Percentiles rank a stretch among this genome's conserved stretches.
Conservation (phyloP, 2,113 vertebrate genomes). For the Onychorhynchus coronatus region DNA sequence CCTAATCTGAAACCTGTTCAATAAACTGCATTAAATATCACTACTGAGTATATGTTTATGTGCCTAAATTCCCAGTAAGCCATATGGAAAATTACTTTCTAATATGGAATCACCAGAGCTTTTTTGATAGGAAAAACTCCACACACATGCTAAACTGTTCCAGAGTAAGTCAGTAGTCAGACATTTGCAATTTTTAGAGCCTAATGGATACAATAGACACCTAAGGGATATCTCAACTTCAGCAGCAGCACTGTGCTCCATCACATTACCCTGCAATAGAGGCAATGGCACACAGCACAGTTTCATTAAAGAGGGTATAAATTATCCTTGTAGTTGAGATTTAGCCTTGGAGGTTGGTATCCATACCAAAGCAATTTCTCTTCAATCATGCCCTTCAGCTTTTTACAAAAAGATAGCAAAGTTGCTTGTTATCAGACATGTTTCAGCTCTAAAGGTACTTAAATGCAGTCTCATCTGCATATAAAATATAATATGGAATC, state of each 20-base stretch:
- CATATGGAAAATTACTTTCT: conserved; percentile 48
- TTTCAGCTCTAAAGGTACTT: background rate
- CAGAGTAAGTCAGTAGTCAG: conserved; percentile 5
- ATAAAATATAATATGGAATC: background rate
- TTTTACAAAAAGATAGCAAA: background rate
- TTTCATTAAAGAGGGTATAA: background rate
- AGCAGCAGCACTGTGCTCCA: background rate
- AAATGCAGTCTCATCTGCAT: background rate
- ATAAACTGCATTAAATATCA: conserved; percentile 15
- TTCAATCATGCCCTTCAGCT: background rate
- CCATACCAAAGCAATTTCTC: background rate
- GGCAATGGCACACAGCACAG: background rate
- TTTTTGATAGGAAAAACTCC: background rate
- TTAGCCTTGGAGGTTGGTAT: background rate
- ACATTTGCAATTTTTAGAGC: background rate
- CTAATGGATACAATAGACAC: background rate
- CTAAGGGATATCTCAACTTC: background rate
- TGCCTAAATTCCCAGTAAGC: conserved; percentile 22
- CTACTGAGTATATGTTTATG: conserved; percentile 15
- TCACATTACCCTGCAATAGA: background rate
- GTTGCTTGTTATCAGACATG: background rate
- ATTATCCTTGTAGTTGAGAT: background rate
- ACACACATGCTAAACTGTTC: background rate
- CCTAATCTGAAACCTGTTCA: background rate
- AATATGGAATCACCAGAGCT: background rate